These are phyloP conservation scores for Coccyzus lansbergi DNA, from an alignment of 2,797 vertebrate genomes.

Conservation along the genomic window DNA sequence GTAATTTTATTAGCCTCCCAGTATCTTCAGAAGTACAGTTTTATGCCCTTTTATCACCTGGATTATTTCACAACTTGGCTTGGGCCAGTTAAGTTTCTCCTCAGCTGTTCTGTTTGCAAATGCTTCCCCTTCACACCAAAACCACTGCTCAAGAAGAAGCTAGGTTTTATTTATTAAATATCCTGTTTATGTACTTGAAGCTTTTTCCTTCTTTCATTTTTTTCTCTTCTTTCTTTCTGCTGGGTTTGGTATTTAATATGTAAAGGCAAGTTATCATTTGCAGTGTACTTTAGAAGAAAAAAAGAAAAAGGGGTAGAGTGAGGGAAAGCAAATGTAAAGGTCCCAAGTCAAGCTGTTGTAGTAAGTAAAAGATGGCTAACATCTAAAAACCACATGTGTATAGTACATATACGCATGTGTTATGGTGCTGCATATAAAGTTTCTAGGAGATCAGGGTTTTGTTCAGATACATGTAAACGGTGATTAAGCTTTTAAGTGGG, in stretches of 20 bases:
- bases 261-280: background rate
- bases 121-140: background rate
- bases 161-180: background rate
- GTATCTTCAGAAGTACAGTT: background rate
- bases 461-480: background rate
- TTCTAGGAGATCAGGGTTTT: background rate
- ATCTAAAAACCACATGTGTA: background rate
- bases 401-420: rapidly evolving
- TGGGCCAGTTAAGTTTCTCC: background rate
- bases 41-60: background rate
- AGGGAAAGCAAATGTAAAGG: background rate
- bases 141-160: background rate
- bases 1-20: background rate
- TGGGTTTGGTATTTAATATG: background rate
- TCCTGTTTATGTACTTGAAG: background rate
- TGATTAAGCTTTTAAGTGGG: background rate
- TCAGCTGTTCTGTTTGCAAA: background rate
- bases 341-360: background rate
- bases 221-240: too few relatives aligned
- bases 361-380: background rate
- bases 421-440: background rate
- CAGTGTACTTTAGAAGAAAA: background rate
- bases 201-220: background rate
- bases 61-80: background rate
- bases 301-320: background rate